Conservation (phyloP, 2,888 invertebrate species). For the Agrotis puta region DNA sequence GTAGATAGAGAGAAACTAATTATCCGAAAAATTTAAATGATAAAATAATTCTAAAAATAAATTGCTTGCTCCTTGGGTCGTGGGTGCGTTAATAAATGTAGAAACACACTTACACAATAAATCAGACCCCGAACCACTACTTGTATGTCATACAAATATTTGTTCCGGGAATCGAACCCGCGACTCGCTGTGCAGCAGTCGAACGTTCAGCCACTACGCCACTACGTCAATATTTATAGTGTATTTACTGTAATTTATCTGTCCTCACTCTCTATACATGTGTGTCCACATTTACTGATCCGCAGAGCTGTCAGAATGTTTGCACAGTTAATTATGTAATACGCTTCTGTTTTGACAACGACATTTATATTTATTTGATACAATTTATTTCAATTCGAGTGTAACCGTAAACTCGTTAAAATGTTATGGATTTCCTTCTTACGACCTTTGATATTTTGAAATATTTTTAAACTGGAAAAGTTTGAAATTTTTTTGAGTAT, state of each 20-base stretch:
- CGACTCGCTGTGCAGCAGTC: too few species aligned
- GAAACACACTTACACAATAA: too few species aligned
- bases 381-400: slow-evolving; percentile 18
- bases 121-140: too few species aligned
- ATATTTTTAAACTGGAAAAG: slow-evolving; percentile 4
- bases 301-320: slow-evolving; percentile 31
- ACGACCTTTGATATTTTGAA: slow-evolving; percentile 5
- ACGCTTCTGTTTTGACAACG: slow-evolving; percentile 27
- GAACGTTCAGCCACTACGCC: too few species aligned
- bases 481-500: slow-evolving; percentile 5
- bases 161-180: too few species aligned
- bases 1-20: too few species aligned
- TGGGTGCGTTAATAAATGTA: too few species aligned
- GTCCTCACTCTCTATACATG: not conserved
- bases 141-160: too few species aligned
- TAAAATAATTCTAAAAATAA: too few species aligned
- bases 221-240: too few species aligned
- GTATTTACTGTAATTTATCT: not conserved
- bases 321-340: slow-evolving; percentile 26
- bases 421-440: slow-evolving; percentile 5
- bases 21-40: too few species aligned
- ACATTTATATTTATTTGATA: slow-evolving; percentile 37
- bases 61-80: too few species aligned
- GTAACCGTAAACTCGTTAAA: not conserved
- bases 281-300: not conserved